Conservation (phyloP, 2,113 vertebrate species). For the Chlamydotis undulata region DNA sequence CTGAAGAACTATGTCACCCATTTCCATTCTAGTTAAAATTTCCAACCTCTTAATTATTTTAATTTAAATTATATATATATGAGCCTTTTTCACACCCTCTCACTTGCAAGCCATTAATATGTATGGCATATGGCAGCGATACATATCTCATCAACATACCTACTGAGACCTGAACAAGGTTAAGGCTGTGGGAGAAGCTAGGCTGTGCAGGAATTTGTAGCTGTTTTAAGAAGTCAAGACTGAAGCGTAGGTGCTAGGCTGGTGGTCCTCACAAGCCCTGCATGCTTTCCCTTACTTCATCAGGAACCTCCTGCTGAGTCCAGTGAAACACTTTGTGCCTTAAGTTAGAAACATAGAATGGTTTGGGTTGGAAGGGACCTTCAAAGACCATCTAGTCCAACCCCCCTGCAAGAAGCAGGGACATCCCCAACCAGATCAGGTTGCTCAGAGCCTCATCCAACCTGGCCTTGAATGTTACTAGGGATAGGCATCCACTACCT, state of each 20-base stretch:
- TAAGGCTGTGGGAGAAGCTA: not conserved
- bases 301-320: not conserved
- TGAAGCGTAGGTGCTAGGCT: not conserved
- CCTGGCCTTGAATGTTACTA: too few species aligned
- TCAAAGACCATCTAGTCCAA: too few species aligned
- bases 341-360: too few species aligned
- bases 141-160: not conserved
- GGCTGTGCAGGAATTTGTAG: not conserved
- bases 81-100: not conserved
- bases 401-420: too few species aligned
- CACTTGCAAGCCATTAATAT: not conserved
- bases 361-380: too few species aligned
- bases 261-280: not conserved
- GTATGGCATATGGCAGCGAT: too few species aligned
- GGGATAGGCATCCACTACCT: too few species aligned
- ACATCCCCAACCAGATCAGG: too few species aligned
- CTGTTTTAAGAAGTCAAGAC: not conserved
- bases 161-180: not conserved
- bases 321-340: not conserved
- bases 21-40: not conserved
- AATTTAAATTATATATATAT: not conserved
- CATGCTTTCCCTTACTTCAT: not conserved
- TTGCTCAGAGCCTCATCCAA: too few species aligned
- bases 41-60: not conserved
- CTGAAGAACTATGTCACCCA: rapidly evolving